Conservation (phyloP, 30 jellyfish, hydroid and myxozoan species). For the Turritopsis dohrnii region DNA sequence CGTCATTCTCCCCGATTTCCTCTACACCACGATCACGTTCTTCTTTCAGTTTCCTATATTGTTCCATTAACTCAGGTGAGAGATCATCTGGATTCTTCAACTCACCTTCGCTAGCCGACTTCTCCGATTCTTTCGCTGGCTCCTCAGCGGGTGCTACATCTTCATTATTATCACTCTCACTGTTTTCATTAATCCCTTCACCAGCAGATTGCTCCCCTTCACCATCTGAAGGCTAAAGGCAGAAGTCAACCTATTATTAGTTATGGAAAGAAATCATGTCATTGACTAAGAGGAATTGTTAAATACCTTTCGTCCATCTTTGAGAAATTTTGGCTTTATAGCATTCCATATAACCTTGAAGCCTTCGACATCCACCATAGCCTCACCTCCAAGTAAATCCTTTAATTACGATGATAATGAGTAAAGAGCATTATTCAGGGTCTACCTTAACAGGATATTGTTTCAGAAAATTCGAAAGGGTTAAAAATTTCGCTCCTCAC, state of each 20-base stretch:
- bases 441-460: no score
- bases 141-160: not conserved
- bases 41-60: slow-evolving; percentile 6
- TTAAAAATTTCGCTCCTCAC: no score
- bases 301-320: slow-evolving; percentile 41
- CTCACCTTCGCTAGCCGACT: not conserved
- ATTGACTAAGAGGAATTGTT: not conserved
- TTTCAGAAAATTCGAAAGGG: no score
- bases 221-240: not conserved
- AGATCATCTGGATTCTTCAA: not conserved
- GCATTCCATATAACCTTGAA: slow-evolving; percentile 29
- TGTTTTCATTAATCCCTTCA: not conserved
- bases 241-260: not conserved
- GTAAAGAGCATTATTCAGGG: not conserved
- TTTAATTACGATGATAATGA: not conserved
- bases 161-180: not conserved
- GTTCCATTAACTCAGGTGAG: slow-evolving; percentile 9
- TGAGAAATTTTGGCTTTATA: slow-evolving; percentile 12
- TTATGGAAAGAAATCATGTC: not conserved
- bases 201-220: not conserved
- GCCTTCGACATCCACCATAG: slow-evolving; percentile 21
- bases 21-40: slow-evolving; percentile 44
- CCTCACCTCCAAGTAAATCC: slow-evolving; percentile 51
- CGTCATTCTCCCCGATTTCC: slow-evolving; percentile 31
- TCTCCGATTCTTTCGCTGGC: not conserved